A percentile compares a stretch with the other conserved stretches of the same genome.
These are phyloP conservation scores for Euwallacea similis DNA, from an alignment of 1,140 invertebrate species.

Conservation along the genomic window DNA sequence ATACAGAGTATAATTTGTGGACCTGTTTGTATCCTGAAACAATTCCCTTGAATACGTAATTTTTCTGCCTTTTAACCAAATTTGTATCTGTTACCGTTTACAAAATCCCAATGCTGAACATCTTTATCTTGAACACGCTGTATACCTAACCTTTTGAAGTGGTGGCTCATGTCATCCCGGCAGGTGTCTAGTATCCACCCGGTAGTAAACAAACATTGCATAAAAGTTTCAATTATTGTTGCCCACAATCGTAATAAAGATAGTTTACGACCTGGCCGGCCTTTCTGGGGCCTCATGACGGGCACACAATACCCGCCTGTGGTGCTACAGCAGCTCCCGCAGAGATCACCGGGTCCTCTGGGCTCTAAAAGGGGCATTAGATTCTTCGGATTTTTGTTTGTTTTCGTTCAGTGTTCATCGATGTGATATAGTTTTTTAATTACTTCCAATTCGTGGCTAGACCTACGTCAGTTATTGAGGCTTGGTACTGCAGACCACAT, in stretches of 20 bases:
- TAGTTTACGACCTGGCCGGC: slow-evolving; percentile 33
- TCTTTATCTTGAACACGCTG: too few relatives aligned
- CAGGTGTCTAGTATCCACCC: slow-evolving; percentile 1
- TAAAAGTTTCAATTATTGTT: slow-evolving; percentile 40
- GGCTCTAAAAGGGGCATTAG: slow-evolving; percentile 5
- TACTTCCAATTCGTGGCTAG: too few relatives aligned
- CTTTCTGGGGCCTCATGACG: slow-evolving; percentile 39
- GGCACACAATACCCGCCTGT: slow-evolving; percentile 38
- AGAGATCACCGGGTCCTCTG: slow-evolving; percentile 16
- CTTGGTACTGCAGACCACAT: too few relatives aligned
- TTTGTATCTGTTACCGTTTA: too few relatives aligned
- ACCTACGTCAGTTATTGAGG: too few relatives aligned
- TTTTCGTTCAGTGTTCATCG: too few relatives aligned
- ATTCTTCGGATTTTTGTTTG: slow-evolving; percentile 12
- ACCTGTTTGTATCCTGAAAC: too few relatives aligned
- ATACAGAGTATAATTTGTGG: too few relatives aligned
- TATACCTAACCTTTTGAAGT: neutral
- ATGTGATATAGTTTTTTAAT: too few relatives aligned
- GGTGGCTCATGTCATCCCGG: neutral
- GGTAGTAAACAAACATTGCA: slow-evolving; percentile 42
- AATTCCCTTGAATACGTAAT: too few relatives aligned
- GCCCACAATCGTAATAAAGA: slow-evolving; percentile 38
- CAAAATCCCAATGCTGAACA: too few relatives aligned
- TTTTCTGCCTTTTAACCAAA: too few relatives aligned
- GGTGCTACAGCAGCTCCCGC: slow-evolving; percentile 36